These are phyloP conservation scores for Alouatta palliata DNA, from an alignment of 2,113 vertebrate species.

Conservation along the genomic window DNA sequence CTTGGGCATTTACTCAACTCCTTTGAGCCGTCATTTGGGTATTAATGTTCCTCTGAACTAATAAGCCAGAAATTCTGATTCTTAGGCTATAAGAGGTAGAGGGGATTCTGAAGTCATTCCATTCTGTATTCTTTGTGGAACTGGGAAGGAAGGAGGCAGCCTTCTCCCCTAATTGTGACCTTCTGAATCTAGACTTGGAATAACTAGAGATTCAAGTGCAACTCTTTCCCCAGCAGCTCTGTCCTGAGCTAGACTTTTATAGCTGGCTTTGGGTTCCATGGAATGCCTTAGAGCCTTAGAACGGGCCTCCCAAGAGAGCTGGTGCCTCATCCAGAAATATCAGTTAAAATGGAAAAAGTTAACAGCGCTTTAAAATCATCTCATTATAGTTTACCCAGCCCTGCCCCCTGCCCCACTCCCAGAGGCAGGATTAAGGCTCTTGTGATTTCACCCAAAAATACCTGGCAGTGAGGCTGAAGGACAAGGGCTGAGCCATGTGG, in stretches of 20 bases:
- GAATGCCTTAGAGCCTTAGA: constrained; percentile 69
- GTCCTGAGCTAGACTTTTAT: constrained; percentile 54
- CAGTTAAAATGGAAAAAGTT: constrained; percentile 73
- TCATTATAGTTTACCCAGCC: constrained; percentile 36
- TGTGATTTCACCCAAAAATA: constrained; percentile 16
- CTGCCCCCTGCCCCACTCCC: background rate
- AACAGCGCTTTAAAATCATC: constrained; percentile 62
- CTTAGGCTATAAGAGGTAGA: background rate
- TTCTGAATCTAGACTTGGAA: constrained; percentile 25
- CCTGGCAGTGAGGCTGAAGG: background rate
- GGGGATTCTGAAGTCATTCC: constrained; percentile 28
- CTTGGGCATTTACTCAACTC: background rate
- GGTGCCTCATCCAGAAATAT: constrained; percentile 65
- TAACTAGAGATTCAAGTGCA: constrained; percentile 30
- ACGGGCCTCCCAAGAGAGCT: constrained; percentile 60
- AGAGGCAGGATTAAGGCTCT: background rate
- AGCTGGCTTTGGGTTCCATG: constrained; percentile 43
- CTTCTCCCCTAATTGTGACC: constrained; percentile 1
- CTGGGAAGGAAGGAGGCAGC: background rate
- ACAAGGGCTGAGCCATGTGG: background rate
- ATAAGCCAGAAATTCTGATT: constrained; percentile 12
- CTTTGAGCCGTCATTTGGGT: background rate
- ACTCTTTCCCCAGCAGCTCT: constrained; percentile 34
- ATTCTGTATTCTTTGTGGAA: background rate
- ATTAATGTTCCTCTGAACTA: background rate